Percentiles rank a stretch among this genome's conserved stretches.
Conservation (phyloP, 2,888 invertebrate species). For the Hypsopygia costalis region DNA sequence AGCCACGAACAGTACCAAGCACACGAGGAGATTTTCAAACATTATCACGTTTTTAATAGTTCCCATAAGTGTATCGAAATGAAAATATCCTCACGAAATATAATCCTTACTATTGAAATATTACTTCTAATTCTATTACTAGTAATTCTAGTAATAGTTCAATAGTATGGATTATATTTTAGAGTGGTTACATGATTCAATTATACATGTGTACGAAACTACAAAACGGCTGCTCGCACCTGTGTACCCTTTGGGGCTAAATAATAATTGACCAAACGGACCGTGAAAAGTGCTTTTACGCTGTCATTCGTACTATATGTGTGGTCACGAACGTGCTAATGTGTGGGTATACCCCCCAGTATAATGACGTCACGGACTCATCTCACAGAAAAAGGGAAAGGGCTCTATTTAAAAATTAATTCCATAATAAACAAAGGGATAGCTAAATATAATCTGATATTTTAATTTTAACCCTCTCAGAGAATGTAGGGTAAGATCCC, state of each 20-base stretch:
- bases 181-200: no score
- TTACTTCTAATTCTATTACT: no score
- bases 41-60: no score
- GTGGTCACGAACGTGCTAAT: conserved; percentile 10
- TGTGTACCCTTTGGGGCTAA: conserved; percentile 7
- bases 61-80: no score
- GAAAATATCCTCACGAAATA: no score
- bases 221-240: background rate
- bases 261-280: conserved; percentile 16
- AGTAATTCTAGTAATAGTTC: no score
- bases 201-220: no score
- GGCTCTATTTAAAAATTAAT: conserved; percentile 20
- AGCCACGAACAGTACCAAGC: no score
- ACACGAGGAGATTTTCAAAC: no score
- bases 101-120: no score
- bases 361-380: conserved; percentile 14
- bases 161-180: no score
- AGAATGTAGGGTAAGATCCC: background rate
- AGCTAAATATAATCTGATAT: conserved; percentile 4
- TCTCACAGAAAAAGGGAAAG: conserved; percentile 15
- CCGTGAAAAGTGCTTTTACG: conserved; percentile 14
- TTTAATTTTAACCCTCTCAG: background rate
- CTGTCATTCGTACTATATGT: conserved; percentile 5
- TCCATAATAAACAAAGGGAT: conserved; percentile 9
- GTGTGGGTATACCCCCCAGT: conserved; percentile 11